phyloP scores from a whole-genome alignment of 2,888 invertebrate genomes.

The Heliconius ethilla region DNA sequence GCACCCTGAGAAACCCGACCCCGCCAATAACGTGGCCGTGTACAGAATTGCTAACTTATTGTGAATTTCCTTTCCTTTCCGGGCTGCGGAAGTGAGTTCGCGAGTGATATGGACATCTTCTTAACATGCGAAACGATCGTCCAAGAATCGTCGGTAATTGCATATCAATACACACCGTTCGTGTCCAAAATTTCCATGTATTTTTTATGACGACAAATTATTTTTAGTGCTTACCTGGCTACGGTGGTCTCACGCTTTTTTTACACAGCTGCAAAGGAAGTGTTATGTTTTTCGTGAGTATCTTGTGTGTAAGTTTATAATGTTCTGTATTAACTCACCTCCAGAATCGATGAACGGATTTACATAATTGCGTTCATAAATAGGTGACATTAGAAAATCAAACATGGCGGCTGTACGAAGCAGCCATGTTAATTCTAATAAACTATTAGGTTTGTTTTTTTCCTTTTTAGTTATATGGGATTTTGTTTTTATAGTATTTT shows the following conservation, averaged over 20 bases:
- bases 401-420: no score
- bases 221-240: neutral
- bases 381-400: no score
- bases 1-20: conserved; percentile 61
- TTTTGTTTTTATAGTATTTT: no score
- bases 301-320: no score
- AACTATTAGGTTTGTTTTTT: no score
- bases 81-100: conserved; percentile 71
- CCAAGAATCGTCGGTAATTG: conserved; percentile 62
- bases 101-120: conserved; percentile 57
- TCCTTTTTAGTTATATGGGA: no score
- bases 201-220: conserved; percentile 2
- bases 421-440: no score
- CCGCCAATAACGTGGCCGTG: conserved; percentile 57
- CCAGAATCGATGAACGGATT: no score
- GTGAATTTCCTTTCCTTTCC: conserved; percentile 77
- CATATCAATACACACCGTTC: conserved; percentile 42
- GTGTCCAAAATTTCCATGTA: conserved; percentile 38
- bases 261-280: neutral
- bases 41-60: conserved; percentile 65
- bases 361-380: no score
- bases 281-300: no score
- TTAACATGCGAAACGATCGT: conserved; percentile 63
- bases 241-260: neutral
- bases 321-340: no score